These are phyloP conservation scores for Galago senegalensis DNA, from an alignment of 2,797 vertebrate genomes.

Conservation along the genomic window DNA sequence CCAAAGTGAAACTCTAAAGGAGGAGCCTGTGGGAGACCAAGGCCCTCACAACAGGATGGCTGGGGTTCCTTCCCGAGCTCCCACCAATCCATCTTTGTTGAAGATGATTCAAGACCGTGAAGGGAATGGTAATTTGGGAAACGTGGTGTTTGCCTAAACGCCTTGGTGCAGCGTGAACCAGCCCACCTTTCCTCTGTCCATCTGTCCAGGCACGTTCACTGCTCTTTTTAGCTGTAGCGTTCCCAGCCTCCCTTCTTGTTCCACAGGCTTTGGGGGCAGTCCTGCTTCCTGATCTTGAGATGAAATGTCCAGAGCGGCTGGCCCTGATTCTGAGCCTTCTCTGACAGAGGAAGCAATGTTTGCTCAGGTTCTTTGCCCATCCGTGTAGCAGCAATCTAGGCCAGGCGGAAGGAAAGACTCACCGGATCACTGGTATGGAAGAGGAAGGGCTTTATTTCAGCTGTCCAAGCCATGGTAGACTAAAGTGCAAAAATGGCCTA, in stretches of 20 bases:
- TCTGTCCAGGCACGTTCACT: fast-evolving
- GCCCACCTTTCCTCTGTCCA: background rate
- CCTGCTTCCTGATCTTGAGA: background rate
- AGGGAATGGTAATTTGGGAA: background rate
- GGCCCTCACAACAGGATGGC: background rate
- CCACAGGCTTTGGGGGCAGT: background rate
- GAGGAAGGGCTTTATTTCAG: too few species aligned
- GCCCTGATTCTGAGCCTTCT: background rate
- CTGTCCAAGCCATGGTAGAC: too few species aligned
- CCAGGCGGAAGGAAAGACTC: too few species aligned
- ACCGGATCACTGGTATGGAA: too few species aligned
- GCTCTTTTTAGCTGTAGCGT: background rate
- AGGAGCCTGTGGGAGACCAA: too few species aligned
- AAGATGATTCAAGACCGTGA: background rate
- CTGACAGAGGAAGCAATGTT: background rate
- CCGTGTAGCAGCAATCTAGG: too few species aligned
- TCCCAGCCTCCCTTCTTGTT: background rate
- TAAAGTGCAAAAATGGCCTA: too few species aligned
- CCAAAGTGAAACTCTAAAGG: background rate
- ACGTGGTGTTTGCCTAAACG: background rate
- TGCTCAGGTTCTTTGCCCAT: background rate
- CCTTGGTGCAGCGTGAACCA: background rate
- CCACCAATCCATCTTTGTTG: background rate
- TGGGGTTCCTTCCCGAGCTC: background rate
- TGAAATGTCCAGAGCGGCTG: background rate